Conservation (phyloP, 2,113 vertebrate genomes). For the Junco hyemalis region DNA sequence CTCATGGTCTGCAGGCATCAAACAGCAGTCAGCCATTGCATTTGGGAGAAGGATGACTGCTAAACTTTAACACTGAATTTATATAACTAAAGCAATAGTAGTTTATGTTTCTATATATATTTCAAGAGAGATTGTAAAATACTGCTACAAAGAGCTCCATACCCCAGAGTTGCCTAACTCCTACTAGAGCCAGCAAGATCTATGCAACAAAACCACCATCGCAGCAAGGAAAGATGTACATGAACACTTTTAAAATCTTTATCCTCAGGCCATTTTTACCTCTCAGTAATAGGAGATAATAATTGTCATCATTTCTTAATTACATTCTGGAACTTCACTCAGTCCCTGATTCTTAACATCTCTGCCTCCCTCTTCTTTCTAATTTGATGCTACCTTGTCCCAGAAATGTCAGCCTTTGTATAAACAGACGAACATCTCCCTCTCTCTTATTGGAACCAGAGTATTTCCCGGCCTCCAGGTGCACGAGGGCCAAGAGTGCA, state of each 20-base stretch:
- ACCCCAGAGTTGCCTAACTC: neutral
- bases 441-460: neutral
- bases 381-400: neutral
- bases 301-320: neutral
- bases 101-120: neutral
- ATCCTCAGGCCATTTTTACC: neutral
- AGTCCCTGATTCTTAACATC: neutral
- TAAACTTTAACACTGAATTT: neutral
- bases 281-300: neutral
- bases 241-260: neutral
- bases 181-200: neutral
- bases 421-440: neutral
- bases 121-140: slow-evolving; percentile 31
- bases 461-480: neutral
- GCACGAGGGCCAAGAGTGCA: neutral
- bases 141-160: slow-evolving; percentile 9
- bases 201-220: neutral
- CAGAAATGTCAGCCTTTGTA: neutral
- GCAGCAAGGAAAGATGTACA: neutral
- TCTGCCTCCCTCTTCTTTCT: neutral
- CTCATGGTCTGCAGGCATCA: neutral
- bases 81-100: neutral
- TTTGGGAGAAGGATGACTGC: neutral
- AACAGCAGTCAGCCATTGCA: neutral
- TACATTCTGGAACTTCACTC: neutral